These are phyloP conservation scores for Camponotus fellah DNA, from an alignment of 2,888 invertebrate genomes.

Conservation along the genomic window DNA sequence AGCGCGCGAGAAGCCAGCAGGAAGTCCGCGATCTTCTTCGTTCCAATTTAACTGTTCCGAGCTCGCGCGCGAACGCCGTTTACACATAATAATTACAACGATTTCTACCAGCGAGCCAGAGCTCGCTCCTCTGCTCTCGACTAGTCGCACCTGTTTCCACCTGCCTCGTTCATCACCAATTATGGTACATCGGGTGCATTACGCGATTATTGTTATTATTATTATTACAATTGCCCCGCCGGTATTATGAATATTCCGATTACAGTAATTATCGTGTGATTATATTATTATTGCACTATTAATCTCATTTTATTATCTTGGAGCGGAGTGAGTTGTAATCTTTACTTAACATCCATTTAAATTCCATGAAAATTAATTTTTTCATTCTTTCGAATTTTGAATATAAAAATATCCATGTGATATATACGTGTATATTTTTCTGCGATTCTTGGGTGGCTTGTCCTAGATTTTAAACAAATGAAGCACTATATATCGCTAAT, in stretches of 20 bases:
- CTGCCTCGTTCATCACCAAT: slow-evolving; percentile 46
- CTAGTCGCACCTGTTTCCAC: slow-evolving; percentile 47
- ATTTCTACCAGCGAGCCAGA: slow-evolving; percentile 41
- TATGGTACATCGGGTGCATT: slow-evolving; percentile 46
- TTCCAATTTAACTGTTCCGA: slow-evolving; percentile 54
- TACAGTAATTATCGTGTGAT: slow-evolving; percentile 19
- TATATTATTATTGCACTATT: slow-evolving; percentile 24
- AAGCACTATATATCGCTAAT: slow-evolving; percentile 3
- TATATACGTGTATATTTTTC: background rate
- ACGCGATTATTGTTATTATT: slow-evolving; percentile 26
- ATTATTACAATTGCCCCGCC: slow-evolving; percentile 40
- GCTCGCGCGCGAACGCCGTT: slow-evolving; percentile 49
- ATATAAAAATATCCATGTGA: background rate
- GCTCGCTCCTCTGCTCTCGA: slow-evolving; percentile 21
- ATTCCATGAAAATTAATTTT: background rate
- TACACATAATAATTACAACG: slow-evolving; percentile 55
- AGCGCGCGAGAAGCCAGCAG: slow-evolving; percentile 54
- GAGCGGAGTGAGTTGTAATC: background rate
- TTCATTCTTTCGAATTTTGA: background rate
- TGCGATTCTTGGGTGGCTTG: background rate
- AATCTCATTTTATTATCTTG: slow-evolving; percentile 26
- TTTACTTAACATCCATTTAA: background rate
- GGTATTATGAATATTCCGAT: slow-evolving; percentile 37
- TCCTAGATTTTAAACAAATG: slow-evolving; percentile 15
- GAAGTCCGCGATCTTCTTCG: slow-evolving; percentile 55